Evolutionary conservation across 2,888 invertebrate species (phyloP).

Genomic region (Helobdella robusta): DNA sequence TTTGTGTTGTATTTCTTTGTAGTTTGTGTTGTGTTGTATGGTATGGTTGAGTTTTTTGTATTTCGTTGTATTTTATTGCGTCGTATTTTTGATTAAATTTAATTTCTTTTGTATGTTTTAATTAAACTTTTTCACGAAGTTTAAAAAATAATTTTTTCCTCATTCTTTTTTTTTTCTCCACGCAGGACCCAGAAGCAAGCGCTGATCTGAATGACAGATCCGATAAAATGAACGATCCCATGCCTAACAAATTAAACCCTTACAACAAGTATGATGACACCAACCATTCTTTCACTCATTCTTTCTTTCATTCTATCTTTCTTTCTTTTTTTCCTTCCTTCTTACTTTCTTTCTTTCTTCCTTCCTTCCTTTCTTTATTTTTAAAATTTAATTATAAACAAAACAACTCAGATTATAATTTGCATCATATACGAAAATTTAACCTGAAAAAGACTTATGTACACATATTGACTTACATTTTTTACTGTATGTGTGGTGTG

Average conservation of each 20-base stretch:
- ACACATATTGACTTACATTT: no score
- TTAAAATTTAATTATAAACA: not conserved
- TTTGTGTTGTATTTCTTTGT: no score
- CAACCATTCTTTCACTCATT: not conserved
- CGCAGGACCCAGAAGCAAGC: conserved; percentile 49
- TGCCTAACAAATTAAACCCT: conserved; percentile 41
- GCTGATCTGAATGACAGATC: conserved; percentile 37
- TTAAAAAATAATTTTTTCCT: no score
- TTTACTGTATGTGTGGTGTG: no score
- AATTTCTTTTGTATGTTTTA: no score
- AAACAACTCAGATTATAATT: not conserved
- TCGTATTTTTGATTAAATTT: not conserved
- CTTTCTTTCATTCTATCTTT: not conserved
- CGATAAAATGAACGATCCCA: conserved; percentile 42
- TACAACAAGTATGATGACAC: conserved; percentile 47
- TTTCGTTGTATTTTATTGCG: not conserved
- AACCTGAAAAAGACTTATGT: no score
- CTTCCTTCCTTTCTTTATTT: not conserved
- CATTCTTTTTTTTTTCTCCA: conserved; percentile 12
- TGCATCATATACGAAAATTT: no score
- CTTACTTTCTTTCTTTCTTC: not conserved
- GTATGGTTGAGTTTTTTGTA: not conserved
- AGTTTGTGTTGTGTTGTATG: no score
- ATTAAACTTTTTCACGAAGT: no score
- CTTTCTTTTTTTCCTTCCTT: not conserved